Conservation (phyloP, 1,140 invertebrate genomes). For the Drosophila pruinosa region DNA sequence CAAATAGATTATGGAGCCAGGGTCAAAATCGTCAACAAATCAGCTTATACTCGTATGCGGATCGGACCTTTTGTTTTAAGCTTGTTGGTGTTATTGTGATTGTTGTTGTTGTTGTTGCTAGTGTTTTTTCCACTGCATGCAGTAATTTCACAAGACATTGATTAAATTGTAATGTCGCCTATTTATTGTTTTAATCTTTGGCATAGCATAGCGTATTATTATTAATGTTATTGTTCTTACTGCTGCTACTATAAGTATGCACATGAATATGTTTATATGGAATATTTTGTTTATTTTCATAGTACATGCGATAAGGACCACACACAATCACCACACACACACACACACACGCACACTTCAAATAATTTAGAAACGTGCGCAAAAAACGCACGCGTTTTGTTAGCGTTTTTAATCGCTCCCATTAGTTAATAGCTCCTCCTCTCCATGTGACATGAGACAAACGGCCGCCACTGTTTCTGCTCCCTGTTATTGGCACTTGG, state of each 20-base stretch:
- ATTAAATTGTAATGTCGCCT: conserved; percentile 14
- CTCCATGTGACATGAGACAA: conserved; percentile 19
- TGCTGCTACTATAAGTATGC: neutral
- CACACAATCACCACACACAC: conserved; percentile 22
- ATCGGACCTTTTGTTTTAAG: conserved; percentile 35
- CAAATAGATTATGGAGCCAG: conserved; percentile 19
- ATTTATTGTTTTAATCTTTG: neutral
- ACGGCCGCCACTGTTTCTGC: conserved; percentile 20
- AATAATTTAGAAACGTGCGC: conserved; percentile 57
- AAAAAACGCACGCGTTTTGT: conserved; percentile 37
- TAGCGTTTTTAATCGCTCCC: conserved; percentile 10
- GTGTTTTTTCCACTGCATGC: conserved; percentile 6
- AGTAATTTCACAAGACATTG: conserved; percentile 27
- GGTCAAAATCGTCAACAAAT: conserved; percentile 13
- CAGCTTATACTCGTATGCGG: conserved; percentile 8
- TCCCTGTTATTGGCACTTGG: conserved; percentile 16
- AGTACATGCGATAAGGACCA: conserved; percentile 64
- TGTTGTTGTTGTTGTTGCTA: conserved; percentile 2
- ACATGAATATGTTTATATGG: conserved; percentile 1
- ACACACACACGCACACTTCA: conserved; percentile 12
- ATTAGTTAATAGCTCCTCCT: neutral
- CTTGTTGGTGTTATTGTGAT: neutral
- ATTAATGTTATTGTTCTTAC: neutral
- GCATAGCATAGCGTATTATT: neutral
- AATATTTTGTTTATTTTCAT: conserved; percentile 48